A percentile compares a stretch with the other conserved stretches of the same genome.
Evolutionary conservation across 2,797 vertebrate species (phyloP).

Genomic region (Crax fasciolata): DNA sequence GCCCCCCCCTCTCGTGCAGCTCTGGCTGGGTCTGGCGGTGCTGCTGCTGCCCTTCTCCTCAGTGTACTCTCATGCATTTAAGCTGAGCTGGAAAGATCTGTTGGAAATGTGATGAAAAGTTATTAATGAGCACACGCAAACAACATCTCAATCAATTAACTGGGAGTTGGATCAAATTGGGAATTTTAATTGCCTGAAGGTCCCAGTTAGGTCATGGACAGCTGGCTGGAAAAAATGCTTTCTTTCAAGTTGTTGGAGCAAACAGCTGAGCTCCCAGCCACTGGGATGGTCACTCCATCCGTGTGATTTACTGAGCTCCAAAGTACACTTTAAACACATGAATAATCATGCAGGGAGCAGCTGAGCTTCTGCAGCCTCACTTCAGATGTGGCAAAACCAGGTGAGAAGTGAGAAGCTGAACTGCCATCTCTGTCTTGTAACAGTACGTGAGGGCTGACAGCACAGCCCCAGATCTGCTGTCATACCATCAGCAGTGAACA

Average conservation of each 20-base stretch:
- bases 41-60: background rate
- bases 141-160: background rate
- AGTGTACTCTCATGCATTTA: accelerated
- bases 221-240: background rate
- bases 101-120: background rate
- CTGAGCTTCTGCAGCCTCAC: constrained; percentile 22
- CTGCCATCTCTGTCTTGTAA: background rate
- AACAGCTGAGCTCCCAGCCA: background rate
- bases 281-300: background rate
- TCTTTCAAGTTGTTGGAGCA: background rate
- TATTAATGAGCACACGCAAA: background rate
- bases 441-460: background rate
- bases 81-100: background rate
- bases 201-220: background rate
- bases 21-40: background rate
- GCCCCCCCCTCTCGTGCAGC: background rate
- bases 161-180: background rate
- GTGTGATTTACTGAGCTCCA: background rate
- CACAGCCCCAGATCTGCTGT: background rate
- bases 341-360: constrained; percentile 31
- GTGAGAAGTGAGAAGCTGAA: constrained; percentile 57
- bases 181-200: constrained; percentile 3
- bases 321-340: background rate
- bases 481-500: background rate
- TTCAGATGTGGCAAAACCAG: constrained; percentile 36